Percentiles rank a stretch among this genome's conserved stretches.
These are phyloP conservation scores for Lepisosteus oculatus DNA, from an alignment of 2,113 vertebrate species.

Conservation along the genomic window DNA sequence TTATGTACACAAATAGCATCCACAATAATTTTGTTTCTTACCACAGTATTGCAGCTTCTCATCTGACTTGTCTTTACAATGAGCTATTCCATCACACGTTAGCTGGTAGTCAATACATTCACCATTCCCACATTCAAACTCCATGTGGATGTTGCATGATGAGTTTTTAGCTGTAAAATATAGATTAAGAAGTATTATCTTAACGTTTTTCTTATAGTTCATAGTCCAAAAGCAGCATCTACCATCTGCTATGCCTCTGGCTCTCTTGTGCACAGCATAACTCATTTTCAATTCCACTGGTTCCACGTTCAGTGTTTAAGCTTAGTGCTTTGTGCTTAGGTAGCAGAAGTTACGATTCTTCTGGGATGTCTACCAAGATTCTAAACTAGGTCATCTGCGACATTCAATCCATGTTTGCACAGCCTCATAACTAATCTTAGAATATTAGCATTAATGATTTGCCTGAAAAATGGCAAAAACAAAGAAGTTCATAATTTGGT, in stretches of 20 bases:
- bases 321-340: neutral
- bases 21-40: slow-evolving; percentile 53
- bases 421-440: neutral
- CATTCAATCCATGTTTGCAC: neutral
- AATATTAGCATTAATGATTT: too few relatives aligned
- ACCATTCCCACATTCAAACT: slow-evolving; percentile 95
- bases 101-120: slow-evolving; percentile 91
- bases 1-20: neutral
- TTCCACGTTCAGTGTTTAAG: neutral
- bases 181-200: slow-evolving; percentile 15
- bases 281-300: neutral
- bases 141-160: slow-evolving; percentile 87
- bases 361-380: slow-evolving; percentile 7
- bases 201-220: neutral
- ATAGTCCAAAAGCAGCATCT: neutral
- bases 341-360: slow-evolving; percentile 6
- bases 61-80: slow-evolving; percentile 97
- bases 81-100: slow-evolving; percentile 85
- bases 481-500: too few relatives aligned
- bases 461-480: too few relatives aligned
- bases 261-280: neutral
- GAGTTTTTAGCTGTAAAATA: slow-evolving; percentile 81
- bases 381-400: neutral
- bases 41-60: slow-evolving; percentile 96
- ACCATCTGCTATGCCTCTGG: neutral